Percentiles rank a stretch among this genome's conserved stretches.
phyloP scores from a whole-genome alignment of 1,140 invertebrate species.

The Eufriesea mexicana region DNA sequence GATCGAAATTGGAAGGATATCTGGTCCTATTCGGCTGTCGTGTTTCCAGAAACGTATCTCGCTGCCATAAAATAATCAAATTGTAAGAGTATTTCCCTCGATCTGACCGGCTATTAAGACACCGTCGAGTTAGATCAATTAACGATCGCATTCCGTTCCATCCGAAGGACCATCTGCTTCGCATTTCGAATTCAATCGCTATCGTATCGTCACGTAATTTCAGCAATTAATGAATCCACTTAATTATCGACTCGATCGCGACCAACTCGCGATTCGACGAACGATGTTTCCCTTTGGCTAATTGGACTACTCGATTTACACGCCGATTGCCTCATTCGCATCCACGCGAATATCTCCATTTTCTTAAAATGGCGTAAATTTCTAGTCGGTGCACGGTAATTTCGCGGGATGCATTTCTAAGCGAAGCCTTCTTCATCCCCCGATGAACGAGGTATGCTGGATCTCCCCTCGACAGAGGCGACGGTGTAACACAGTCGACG shows the following conservation, averaged over 20 bases:
- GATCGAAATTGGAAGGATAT: neutral
- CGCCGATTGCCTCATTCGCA: neutral
- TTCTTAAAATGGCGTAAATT: too few species aligned
- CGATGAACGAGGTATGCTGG: too few species aligned
- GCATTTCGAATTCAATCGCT: conserved; percentile 14
- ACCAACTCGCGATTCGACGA: neutral
- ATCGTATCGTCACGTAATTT: conserved; percentile 22
- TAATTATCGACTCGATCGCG: neutral
- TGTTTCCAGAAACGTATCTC: neutral
- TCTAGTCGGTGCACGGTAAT: neutral
- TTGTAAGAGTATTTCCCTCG: neutral
- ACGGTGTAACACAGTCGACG: conserved; percentile 13
- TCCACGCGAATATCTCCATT: too few species aligned
- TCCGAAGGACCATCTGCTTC: neutral
- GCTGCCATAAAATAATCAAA: too few species aligned
- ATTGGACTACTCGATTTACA: neutral
- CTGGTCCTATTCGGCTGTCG: too few species aligned
- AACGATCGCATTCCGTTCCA: neutral
- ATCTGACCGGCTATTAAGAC: neutral
- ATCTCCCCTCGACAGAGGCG: neutral
- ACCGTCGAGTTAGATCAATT: neutral
- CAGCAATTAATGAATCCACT: neutral
- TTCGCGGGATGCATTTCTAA: neutral
- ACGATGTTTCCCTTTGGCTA: neutral
- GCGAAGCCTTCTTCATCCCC: neutral